Evolutionary conservation across 2,113 vertebrate genomes (phyloP).

Genomic region (Aramus guarauna): DNA sequence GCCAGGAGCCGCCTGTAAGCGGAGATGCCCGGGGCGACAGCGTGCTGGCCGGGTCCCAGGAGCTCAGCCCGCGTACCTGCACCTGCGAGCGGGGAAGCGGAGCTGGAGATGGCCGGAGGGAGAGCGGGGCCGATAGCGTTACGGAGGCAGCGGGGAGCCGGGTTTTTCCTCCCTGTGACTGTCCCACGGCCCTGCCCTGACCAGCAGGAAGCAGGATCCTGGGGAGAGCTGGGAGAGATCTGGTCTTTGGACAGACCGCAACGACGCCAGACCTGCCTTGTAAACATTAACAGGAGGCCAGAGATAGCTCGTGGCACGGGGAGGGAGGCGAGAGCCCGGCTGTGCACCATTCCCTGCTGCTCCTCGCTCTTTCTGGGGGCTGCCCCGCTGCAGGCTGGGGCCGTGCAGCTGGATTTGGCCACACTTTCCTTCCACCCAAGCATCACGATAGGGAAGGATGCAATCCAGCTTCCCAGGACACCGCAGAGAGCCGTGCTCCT

Average conservation of each 20-base stretch:
- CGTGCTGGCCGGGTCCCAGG: background rate
- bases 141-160: background rate
- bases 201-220: background rate
- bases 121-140: background rate
- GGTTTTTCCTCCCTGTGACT: background rate
- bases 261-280: background rate
- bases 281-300: slow-evolving; percentile 62
- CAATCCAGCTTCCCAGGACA: background rate
- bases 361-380: background rate
- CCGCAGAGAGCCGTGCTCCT: background rate
- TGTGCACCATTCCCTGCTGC: rapidly evolving
- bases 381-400: background rate
- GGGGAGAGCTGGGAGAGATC: background rate
- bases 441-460: background rate
- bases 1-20: background rate
- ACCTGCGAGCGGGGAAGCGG: rapidly evolving
- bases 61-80: background rate
- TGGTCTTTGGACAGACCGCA: slow-evolving; percentile 21
- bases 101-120: background rate
- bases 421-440: background rate
- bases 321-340: background rate
- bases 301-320: rapidly evolving
- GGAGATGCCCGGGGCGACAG: background rate
- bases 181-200: background rate
- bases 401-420: background rate